Conservation (phyloP, 1,140 invertebrate genomes). For the Heliothis subflexa region DNA sequence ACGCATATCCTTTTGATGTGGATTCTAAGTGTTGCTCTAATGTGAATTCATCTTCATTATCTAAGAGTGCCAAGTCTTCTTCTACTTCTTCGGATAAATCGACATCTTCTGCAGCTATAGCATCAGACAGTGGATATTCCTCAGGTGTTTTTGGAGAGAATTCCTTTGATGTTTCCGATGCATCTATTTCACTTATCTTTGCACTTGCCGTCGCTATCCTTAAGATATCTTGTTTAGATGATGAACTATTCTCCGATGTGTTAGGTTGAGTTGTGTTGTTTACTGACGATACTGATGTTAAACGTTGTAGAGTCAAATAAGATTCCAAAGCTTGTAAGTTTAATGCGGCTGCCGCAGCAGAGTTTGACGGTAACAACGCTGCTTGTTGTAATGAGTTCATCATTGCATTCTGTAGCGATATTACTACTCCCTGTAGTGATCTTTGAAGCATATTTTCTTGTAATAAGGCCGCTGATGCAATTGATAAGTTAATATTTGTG, state of each 20-base stretch:
- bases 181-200: constrained; percentile 87
- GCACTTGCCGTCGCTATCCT: constrained; percentile 87
- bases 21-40: constrained; percentile 85
- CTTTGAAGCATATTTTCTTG: constrained; percentile 88
- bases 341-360: constrained; percentile 91
- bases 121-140: constrained; percentile 78
- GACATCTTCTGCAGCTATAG: constrained; percentile 87
- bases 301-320: constrained; percentile 92
- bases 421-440: constrained; percentile 90
- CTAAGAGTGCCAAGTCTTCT: constrained; percentile 87
- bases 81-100: constrained; percentile 88
- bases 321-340: constrained; percentile 94
- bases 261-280: constrained; percentile 74
- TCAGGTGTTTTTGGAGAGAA: constrained; percentile 83
- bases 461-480: constrained; percentile 81
- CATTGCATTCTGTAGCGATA: constrained; percentile 92
- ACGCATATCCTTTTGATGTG: constrained; percentile 80
- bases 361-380: constrained; percentile 91
- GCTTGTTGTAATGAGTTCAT: constrained; percentile 92
- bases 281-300: constrained; percentile 86
- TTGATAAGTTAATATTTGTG: constrained; percentile 83
- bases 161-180: constrained; percentile 76
- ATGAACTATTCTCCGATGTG: constrained; percentile 67
- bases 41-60: constrained; percentile 87
- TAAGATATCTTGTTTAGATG: constrained; percentile 85